phyloP scores from a whole-genome alignment of 2,888 invertebrate species.

The Campaea margaritaria region DNA sequence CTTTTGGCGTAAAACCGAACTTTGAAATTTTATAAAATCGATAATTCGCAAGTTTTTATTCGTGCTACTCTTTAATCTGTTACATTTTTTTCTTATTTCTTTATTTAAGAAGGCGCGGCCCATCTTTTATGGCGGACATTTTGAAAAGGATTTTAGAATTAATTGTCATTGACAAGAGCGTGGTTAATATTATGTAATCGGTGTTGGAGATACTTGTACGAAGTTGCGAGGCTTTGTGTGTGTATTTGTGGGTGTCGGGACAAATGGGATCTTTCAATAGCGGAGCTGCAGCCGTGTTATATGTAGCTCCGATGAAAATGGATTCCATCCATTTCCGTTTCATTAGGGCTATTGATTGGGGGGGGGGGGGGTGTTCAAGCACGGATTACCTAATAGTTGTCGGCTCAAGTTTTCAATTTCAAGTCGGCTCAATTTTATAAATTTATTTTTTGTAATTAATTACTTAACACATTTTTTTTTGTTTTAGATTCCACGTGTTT shows the following conservation, averaged over 20 bases:
- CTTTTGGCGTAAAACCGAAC: conserved; percentile 22
- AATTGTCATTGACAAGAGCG: conserved; percentile 29
- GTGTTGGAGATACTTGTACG: conserved; percentile 18
- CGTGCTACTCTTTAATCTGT: not conserved
- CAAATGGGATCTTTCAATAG: conserved; percentile 5
- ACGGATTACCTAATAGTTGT: too few relatives aligned
- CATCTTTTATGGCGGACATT: conserved; percentile 5
- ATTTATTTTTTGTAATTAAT: too few relatives aligned
- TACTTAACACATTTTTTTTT: too few relatives aligned
- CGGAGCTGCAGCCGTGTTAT: too few relatives aligned
- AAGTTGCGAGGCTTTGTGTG: conserved; percentile 21
- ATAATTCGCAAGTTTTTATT: not conserved
- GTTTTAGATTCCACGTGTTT: too few relatives aligned
- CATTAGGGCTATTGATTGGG: too few relatives aligned
- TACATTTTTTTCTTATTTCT: conserved; percentile 7
- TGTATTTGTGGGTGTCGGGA: conserved; percentile 58
- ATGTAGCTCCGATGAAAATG: too few relatives aligned
- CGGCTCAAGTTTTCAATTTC: too few relatives aligned
- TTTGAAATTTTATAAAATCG: conserved; percentile 12
- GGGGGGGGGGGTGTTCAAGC: too few relatives aligned
- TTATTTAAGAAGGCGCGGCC: conserved; percentile 8
- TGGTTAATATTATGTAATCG: conserved; percentile 34
- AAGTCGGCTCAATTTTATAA: too few relatives aligned
- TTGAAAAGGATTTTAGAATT: conserved; percentile 6
- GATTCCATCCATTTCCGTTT: too few relatives aligned